These are phyloP conservation scores for Pterostichus madidus DNA, from an alignment of 2,888 invertebrate species.

Conservation along the genomic window DNA sequence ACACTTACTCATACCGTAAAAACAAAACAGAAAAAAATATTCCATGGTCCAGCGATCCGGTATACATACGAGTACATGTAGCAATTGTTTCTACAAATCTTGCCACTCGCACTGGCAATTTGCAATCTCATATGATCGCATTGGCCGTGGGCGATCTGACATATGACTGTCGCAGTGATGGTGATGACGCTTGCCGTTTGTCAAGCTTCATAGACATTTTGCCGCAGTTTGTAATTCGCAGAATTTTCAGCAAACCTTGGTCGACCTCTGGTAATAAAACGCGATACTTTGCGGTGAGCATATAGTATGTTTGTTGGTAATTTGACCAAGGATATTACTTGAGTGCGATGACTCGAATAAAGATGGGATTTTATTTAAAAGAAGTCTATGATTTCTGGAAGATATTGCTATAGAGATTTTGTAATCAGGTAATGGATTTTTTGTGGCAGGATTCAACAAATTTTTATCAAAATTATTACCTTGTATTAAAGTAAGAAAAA, in stretches of 20 bases:
- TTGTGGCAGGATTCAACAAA: no score
- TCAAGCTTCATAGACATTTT: conserved; percentile 6
- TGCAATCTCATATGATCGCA: conserved; percentile 9
- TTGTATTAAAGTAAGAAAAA: no score
- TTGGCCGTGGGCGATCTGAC: conserved; percentile 10
- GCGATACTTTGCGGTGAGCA: conserved; percentile 4
- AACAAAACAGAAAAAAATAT: conserved; percentile 31
- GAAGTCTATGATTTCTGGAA: not conserved
- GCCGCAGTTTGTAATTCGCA: conserved; percentile 1
- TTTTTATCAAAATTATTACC: no score
- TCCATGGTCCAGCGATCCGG: conserved; percentile 23
- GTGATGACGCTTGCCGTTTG: not conserved
- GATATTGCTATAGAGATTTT: not conserved
- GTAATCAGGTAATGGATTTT: not conserved
- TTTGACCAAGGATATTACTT: not conserved
- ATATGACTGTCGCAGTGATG: conserved; percentile 5
- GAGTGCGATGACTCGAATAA: conserved; percentile 12
- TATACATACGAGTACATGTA: not conserved
- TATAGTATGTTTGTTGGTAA: not conserved
- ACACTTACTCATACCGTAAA: conserved; percentile 41
- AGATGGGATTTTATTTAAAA: not conserved
- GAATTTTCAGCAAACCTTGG: not conserved
- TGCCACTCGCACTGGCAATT: conserved; percentile 18
- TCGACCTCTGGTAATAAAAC: conserved; percentile 13
- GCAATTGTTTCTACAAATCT: conserved; percentile 30